Evolutionary conservation across 2,797 vertebrate genomes (phyloP).

Genomic region (Hypotaenidia okinawae): DNA sequence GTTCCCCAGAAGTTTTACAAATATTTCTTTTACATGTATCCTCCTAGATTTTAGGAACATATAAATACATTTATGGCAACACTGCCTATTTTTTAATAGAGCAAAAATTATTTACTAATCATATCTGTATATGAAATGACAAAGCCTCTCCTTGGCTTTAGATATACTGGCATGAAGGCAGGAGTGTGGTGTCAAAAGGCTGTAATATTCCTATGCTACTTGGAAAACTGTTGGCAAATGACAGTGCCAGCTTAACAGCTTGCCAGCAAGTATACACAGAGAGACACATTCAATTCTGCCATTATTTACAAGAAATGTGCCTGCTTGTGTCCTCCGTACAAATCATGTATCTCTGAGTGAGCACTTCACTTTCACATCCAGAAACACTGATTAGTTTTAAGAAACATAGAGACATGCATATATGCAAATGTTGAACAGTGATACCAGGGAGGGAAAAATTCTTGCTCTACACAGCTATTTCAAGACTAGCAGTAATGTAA

Average conservation of each 20-base stretch:
- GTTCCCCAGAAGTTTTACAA: not conserved
- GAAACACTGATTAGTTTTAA: not conserved
- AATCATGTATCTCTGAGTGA: not conserved
- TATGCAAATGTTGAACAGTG: not conserved
- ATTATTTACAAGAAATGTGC: not conserved
- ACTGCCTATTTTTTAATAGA: not conserved
- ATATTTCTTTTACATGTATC: not conserved
- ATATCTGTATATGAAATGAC: not conserved
- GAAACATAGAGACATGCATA: not conserved
- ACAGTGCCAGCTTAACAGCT: not conserved
- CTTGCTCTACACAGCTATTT: not conserved
- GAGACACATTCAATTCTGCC: not conserved
- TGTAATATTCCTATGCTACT: not conserved
- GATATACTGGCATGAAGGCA: not conserved
- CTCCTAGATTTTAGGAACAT: not conserved
- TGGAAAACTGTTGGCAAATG: not conserved
- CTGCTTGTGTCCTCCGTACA: not conserved
- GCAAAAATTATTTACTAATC: not conserved
- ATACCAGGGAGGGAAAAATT: not conserved
- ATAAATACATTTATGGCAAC: not conserved
- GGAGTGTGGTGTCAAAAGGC: not conserved
- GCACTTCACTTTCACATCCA: not conserved
- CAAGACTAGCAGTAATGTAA: not conserved
- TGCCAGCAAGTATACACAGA: not conserved
- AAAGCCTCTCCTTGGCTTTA: not conserved